These are phyloP conservation scores for Limnodromus scolopaceus DNA, from an alignment of 2,797 vertebrate genomes.

Conservation along the genomic window DNA sequence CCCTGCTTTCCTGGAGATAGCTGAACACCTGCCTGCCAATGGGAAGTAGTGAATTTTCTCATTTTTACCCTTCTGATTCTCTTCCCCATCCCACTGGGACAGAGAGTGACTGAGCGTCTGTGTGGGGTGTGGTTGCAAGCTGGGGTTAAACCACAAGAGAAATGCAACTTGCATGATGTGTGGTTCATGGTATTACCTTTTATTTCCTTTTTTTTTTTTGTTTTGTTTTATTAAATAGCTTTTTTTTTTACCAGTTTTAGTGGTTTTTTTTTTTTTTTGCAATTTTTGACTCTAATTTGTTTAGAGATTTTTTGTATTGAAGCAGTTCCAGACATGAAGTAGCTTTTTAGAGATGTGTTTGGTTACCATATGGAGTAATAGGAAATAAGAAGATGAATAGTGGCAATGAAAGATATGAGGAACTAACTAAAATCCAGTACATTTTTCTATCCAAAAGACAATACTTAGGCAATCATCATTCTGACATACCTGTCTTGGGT, in stretches of 20 bases:
- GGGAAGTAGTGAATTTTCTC: not conserved
- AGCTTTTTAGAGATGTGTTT: not conserved
- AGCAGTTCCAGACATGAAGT: not conserved
- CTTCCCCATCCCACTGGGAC: not conserved
- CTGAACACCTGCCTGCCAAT: not conserved
- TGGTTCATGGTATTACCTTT: not conserved
- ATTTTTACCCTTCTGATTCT: not conserved
- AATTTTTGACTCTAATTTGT: not conserved
- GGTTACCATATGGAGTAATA: not conserved
- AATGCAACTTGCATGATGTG: not conserved
- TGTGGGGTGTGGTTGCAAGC: not conserved
- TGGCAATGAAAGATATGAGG: not conserved
- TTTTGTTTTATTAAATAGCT: not conserved
- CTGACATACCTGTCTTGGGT: not conserved
- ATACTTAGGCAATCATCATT: not conserved
- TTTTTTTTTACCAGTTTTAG: not conserved
- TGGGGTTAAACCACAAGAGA: not conserved
- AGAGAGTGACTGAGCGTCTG: rapidly evolving
- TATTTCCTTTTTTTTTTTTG: no score
- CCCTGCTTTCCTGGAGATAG: not conserved
- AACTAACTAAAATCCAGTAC: not conserved
- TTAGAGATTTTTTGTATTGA: not conserved
- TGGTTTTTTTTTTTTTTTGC: not conserved
- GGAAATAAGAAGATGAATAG: not conserved
- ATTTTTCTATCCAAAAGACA: not conserved